These are phyloP conservation scores for Latrodectus elegans DNA, from an alignment of 2,888 invertebrate species.

Conservation along the genomic window DNA sequence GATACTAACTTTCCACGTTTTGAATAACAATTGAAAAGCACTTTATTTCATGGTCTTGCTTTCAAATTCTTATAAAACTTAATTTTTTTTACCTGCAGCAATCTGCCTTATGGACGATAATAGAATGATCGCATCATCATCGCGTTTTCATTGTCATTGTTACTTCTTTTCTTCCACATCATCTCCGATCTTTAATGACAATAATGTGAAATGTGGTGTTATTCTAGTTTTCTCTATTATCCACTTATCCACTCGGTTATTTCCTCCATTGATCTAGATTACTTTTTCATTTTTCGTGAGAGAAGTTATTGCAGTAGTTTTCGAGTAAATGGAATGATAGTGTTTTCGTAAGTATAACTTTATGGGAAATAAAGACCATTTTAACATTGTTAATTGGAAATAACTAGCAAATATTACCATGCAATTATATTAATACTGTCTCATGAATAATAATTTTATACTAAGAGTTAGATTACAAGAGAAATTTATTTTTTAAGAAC, in stretches of 20 bases:
- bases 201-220: conserved; percentile 5
- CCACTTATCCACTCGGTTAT: background rate
- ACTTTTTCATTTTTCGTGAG: background rate
- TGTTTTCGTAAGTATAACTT: too few relatives aligned
- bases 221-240: background rate
- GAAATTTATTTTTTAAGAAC: too few relatives aligned
- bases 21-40: background rate
- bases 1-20: background rate
- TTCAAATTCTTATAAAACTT: background rate
- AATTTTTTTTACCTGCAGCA: background rate
- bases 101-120: background rate
- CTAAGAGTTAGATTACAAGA: too few relatives aligned
- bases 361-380: too few relatives aligned
- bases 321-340: too few relatives aligned
- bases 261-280: background rate
- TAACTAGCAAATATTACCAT: too few relatives aligned
- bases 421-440: too few relatives aligned
- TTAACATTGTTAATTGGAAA: too few relatives aligned
- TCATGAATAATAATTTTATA: too few relatives aligned
- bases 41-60: background rate
- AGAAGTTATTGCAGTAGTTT: background rate
- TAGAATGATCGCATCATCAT: background rate
- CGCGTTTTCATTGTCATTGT: background rate
- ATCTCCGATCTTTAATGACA: background rate
- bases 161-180: background rate